A percentile compares a stretch with the other conserved stretches of the same genome.
Evolutionary conservation across 2,113 vertebrate genomes (phyloP).

Genomic region (Hippocampus guttulatus): DNA sequence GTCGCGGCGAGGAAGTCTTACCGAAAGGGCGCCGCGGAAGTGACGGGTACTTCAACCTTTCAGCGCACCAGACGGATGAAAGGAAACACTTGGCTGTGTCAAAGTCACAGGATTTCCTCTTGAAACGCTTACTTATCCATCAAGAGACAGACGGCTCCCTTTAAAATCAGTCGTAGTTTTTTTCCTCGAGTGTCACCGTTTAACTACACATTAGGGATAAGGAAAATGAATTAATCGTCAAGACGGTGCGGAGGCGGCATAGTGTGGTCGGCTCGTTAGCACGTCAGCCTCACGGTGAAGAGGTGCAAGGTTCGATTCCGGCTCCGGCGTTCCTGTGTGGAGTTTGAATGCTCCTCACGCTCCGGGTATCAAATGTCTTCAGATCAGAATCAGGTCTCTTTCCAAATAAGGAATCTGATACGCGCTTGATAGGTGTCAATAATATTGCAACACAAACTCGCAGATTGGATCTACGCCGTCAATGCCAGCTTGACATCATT

Average conservation of each 20-base stretch:
- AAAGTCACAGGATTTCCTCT: neutral
- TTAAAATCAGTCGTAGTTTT: neutral
- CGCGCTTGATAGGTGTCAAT: no score
- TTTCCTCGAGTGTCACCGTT: neutral
- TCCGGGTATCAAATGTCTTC: neutral
- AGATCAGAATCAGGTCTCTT: neutral
- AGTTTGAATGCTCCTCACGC: no score
- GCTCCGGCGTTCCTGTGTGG: no score
- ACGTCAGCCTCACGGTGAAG: no score
- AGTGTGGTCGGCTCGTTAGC: no score
- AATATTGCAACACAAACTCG: no score
- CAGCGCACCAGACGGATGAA: constrained; percentile 33
- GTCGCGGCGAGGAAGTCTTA: constrained; percentile 40
- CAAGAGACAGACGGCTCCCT: neutral
- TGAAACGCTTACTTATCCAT: constrained; percentile 11
- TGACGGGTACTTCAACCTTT: constrained; percentile 48
- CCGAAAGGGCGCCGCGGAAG: constrained; percentile 42
- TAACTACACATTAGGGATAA: neutral
- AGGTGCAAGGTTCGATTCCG: no score
- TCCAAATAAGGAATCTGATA: no score
- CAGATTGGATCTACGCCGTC: no score
- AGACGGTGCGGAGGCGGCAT: neutral
- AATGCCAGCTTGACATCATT: no score
- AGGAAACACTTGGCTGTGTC: constrained; percentile 22
- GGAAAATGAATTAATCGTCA: neutral